Base-by-base conservation (phyloP, 2,113 vertebrate genomes). In the Syngnathus scovelli region DNA sequence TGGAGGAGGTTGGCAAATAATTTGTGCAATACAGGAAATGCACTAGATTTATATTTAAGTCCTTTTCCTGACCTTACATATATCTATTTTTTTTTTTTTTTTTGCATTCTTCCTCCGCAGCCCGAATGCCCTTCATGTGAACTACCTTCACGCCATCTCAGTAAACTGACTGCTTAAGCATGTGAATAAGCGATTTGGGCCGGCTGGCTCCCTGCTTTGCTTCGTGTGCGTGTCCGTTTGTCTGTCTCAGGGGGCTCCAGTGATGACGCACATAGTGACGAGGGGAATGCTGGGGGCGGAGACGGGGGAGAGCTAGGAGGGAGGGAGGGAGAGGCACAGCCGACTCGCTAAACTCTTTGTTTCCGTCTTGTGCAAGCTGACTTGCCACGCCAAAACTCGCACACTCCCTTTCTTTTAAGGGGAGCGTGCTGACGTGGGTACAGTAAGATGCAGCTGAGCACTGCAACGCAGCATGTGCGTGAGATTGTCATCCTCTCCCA, bases 191-290 rank as follows among this genome's bases (percentile, higher is more conserved):
- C 54, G 79, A 86, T 87, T 83, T 83, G 74, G 80, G 78, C 73
- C 67, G 67, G 69, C 27, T 77, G 67, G 56, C 71, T 81, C 81
- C 74, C 78, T 74, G 74, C 76, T 46, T 44, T n/a, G 49, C 49
- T 49, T 71, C 76, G 81, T 69, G 75, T 70, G 75, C 70, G n/a
- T 12, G 61, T 46, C 5, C 15, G 61, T 62, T 6, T 8, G 39
- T 62, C 6, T 62, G 79, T 90, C 85, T 90, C 85, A 85, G 78
- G 87, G 87, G 88, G 88, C 88, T 89, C 87, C 87, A 71, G 77
- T 46, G 73, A 89, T 90, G 88, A 88, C 88, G 87, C 88, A 89
- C 87, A 66, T 84, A 21, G 85, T 87, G 87, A 88, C 83, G 87
- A 79, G 72, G 80, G 85, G 83, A 86, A 83, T 80, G 85, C 72